phyloP scores from a whole-genome alignment of 2,888 invertebrate species.

The Augochlorella aurata region DNA sequence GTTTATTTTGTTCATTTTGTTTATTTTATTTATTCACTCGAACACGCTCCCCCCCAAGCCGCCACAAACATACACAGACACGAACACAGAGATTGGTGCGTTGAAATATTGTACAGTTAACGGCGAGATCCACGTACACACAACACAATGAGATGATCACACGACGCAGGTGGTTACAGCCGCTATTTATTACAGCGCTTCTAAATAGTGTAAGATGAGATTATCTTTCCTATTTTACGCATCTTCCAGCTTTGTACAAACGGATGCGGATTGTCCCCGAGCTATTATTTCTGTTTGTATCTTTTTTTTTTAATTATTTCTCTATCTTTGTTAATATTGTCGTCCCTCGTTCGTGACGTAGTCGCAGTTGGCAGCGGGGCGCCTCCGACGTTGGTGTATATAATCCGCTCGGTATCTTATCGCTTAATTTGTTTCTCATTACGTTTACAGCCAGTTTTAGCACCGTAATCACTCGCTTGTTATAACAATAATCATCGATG shows the following conservation, averaged over 20 bases:
- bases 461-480: slow-evolving; percentile 59
- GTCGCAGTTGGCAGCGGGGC: slow-evolving; percentile 44
- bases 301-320: slow-evolving; percentile 1
- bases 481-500: slow-evolving; percentile 51
- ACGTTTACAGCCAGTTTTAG: slow-evolving; percentile 52
- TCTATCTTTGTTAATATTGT: not conserved
- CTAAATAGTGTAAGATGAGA: slow-evolving; percentile 22
- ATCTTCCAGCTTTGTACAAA: slow-evolving; percentile 60
- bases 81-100: not conserved
- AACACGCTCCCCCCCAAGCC: not conserved
- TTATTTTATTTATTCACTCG: not conserved
- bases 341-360: slow-evolving; percentile 48
- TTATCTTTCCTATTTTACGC: slow-evolving; percentile 43
- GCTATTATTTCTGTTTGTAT: slow-evolving; percentile 2
- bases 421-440: slow-evolving; percentile 58
- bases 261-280: slow-evolving; percentile 32
- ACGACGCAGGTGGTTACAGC: slow-evolving; percentile 13
- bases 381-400: slow-evolving; percentile 52
- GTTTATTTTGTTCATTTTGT: not conserved
- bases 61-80: not conserved
- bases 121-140: slow-evolving; percentile 17
- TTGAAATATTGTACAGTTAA: slow-evolving; percentile 8
- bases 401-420: slow-evolving; percentile 48
- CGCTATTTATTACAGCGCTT: slow-evolving; percentile 50
- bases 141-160: slow-evolving; percentile 28